Percentiles rank a stretch among this genome's conserved stretches.
Conservation (phyloP, 1,140 invertebrate genomes). For the Adelges cooleyi region DNA sequence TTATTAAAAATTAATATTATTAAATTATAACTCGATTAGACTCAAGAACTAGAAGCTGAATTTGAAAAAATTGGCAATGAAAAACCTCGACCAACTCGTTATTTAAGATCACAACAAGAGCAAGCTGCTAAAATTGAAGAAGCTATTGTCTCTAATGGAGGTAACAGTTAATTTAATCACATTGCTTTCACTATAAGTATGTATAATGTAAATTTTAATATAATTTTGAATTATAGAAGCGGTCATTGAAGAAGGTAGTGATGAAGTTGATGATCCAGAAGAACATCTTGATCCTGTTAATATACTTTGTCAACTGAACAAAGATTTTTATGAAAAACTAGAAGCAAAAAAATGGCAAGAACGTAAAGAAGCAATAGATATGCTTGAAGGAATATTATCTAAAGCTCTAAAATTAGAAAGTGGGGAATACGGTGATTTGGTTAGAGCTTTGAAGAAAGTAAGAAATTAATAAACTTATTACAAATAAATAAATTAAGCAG, state of each 20-base stretch:
- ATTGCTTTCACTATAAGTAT: not conserved
- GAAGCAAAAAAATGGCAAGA: constrained; percentile 98
- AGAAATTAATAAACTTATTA: constrained; percentile 21
- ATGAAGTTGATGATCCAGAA: constrained; percentile 62
- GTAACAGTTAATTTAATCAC: constrained; percentile 28
- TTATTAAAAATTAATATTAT: not conserved
- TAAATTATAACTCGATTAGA: constrained; percentile 38
- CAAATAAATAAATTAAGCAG: constrained; percentile 1
- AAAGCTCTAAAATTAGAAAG: constrained; percentile 73
- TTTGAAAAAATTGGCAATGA: constrained; percentile 65
- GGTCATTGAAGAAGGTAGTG: constrained; percentile 45
- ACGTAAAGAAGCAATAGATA: constrained; percentile 79
- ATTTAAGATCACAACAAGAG: constrained; percentile 78
- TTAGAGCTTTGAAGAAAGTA: constrained; percentile 81
- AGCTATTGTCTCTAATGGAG: constrained; percentile 43
- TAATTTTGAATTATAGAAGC: not conserved
- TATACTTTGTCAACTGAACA: constrained; percentile 81
- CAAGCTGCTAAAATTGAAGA: constrained; percentile 52
- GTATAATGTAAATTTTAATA: not conserved
- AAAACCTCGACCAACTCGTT: constrained; percentile 63
- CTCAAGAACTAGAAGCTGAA: constrained; percentile 77
- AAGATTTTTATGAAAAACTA: constrained; percentile 90
- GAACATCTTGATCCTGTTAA: constrained; percentile 86
- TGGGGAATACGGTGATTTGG: constrained; percentile 86
- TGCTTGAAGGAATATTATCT: constrained; percentile 63